These are phyloP conservation scores for Corynorhinus townsendii DNA, from an alignment of 2,113 vertebrate genomes.

Conservation along the genomic window DNA sequence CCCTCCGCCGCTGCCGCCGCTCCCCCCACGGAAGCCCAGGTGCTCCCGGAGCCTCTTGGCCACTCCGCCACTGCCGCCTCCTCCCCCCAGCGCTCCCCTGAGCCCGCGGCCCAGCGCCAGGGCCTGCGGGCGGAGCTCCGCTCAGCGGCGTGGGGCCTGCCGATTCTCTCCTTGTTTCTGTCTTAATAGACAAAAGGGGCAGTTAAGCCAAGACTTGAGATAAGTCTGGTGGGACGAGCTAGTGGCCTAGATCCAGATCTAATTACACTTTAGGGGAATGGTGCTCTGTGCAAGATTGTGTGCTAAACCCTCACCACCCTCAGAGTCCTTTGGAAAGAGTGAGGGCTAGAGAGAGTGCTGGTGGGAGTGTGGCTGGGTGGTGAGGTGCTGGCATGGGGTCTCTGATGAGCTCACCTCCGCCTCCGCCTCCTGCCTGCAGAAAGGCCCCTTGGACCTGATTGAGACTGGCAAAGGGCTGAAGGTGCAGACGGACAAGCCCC, in stretches of 20 bases:
- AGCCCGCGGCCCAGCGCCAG: too few species aligned
- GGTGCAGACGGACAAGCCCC: slow-evolving; percentile 94
- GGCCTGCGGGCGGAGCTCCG: too few species aligned
- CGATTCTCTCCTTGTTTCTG: slow-evolving; percentile 22
- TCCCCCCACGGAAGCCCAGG: too few species aligned
- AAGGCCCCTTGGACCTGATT: slow-evolving; percentile 91
- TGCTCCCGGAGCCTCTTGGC: too few species aligned
- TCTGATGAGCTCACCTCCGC: background rate
- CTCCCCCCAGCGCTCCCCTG: too few species aligned
- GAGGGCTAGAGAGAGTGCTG: background rate
- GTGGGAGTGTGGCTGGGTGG: background rate
- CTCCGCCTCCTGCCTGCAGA: slow-evolving; percentile 75
- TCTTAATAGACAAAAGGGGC: slow-evolving; percentile 45
- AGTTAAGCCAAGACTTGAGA: slow-evolving; percentile 49
- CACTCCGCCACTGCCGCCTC: too few species aligned
- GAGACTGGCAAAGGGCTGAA: slow-evolving; percentile 93
- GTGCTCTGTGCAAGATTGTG: background rate
- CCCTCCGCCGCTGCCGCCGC: too few species aligned
- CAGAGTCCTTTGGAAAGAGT: background rate
- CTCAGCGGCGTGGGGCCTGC: too few species aligned
- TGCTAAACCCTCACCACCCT: background rate
- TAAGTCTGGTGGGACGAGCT: slow-evolving; percentile 46
- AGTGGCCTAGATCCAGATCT: slow-evolving; percentile 62
- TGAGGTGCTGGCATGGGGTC: background rate
- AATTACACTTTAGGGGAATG: slow-evolving; percentile 25